Evolutionary conservation across 2,113 vertebrate species (phyloP).

Genomic region (Lipotes vexillifer): DNA sequence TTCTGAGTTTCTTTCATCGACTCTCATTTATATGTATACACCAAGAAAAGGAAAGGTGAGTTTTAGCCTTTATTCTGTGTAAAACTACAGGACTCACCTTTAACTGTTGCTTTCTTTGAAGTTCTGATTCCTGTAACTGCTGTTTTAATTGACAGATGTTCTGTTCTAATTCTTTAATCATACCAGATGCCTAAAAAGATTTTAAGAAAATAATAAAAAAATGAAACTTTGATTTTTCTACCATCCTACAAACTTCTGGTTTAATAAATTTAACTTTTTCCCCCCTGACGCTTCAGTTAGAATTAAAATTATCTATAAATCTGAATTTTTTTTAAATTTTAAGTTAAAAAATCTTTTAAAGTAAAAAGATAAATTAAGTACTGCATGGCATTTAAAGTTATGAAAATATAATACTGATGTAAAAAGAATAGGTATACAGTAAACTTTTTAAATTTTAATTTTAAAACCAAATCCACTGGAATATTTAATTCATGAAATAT

Average conservation of each 20-base stretch:
- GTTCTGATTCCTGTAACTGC: slow-evolving; percentile 85
- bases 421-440: not conserved
- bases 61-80: not conserved
- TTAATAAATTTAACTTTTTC: not conserved
- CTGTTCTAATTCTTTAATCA: slow-evolving; percentile 85
- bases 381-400: not conserved
- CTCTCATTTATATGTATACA: not conserved
- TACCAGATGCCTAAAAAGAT: slow-evolving; percentile 82
- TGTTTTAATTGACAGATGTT: slow-evolving; percentile 82
- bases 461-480: not conserved
- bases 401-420: not conserved
- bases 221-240: slow-evolving; percentile 14
- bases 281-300: not conserved
- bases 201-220: slow-evolving; percentile 36
- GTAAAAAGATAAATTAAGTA: slow-evolving; percentile 5
- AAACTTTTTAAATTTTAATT: not conserved
- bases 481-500: not conserved
- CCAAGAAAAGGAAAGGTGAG: not conserved
- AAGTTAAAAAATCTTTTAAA: not conserved
- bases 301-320: slow-evolving; percentile 30
- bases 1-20: not conserved
- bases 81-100: slow-evolving; percentile 79
- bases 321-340: not conserved
- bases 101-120: slow-evolving; percentile 83
- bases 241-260: not conserved